A percentile compares a stretch with the other conserved stretches of the same genome.
Evolutionary conservation across 37 sponge, comb jelly and placozoan genomes (phyloP).

Genomic region (Beroe forskalii): DNA sequence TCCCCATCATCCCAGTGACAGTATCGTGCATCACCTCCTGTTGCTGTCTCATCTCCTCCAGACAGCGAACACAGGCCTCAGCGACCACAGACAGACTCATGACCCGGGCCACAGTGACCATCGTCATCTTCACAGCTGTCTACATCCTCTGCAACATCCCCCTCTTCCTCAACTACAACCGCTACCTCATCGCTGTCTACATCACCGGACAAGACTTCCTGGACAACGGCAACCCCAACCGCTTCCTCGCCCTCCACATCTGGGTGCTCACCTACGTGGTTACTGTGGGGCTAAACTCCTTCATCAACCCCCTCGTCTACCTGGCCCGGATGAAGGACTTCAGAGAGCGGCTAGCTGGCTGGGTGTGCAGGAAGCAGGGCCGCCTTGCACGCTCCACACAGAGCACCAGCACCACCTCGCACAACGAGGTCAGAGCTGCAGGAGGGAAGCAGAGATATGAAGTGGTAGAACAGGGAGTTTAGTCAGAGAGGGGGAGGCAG

Average conservation of each 20-base stretch:
- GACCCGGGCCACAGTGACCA: slow-evolving; percentile 14
- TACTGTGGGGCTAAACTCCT: neutral
- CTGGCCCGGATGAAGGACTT: neutral
- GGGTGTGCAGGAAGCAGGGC: no score
- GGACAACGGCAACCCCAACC: neutral
- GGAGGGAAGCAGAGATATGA: no score
- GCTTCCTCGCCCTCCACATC: slow-evolving; percentile 4
- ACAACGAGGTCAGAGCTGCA: no score
- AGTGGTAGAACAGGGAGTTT: no score
- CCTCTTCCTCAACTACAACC: slow-evolving; percentile 12
- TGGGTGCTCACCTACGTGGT: slow-evolving; percentile 47
- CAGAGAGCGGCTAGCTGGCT: neutral
- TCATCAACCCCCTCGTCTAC: slow-evolving; percentile 46
- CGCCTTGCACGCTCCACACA: no score
- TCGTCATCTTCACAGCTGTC: slow-evolving; percentile 11
- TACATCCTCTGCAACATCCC: slow-evolving; percentile 44
- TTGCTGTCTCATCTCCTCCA: neutral
- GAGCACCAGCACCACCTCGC: no score
- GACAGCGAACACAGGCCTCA: neutral
- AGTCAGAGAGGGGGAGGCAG: no score
- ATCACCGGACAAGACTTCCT: neutral
- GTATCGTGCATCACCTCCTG: slow-evolving; percentile 13
- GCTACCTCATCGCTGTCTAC: slow-evolving; percentile 19
- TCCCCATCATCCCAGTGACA: slow-evolving; percentile 56
- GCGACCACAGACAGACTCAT: neutral